Evolutionary conservation across 2,797 vertebrate species (phyloP).

Genomic region (Arrhamphus sclerolepis): DNA sequence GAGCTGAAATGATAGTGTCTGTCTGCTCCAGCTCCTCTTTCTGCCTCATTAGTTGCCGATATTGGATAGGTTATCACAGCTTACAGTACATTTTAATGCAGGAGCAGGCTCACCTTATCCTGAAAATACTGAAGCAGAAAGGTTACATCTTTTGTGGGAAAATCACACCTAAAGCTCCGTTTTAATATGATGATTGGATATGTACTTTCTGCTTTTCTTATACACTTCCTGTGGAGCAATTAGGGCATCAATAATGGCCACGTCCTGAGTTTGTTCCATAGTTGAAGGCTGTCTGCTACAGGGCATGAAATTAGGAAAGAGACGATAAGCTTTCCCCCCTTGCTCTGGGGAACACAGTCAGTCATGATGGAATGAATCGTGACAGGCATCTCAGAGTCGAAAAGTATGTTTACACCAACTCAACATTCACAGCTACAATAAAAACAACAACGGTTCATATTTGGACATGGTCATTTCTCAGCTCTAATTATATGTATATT

Average conservation of each 20-base stretch:
- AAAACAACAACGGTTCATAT: slow-evolving; percentile 11
- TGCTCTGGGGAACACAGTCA: slow-evolving; percentile 58
- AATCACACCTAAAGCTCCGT: slow-evolving; percentile 39
- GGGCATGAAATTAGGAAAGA: slow-evolving; percentile 69
- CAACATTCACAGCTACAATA: slow-evolving; percentile 32
- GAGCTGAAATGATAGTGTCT: slow-evolving; percentile 67
- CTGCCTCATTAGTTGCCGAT: slow-evolving; percentile 73
- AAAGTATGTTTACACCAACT: slow-evolving; percentile 46
- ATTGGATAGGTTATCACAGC: slow-evolving; percentile 73
- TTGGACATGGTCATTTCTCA: slow-evolving; percentile 15
- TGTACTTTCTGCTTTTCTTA: slow-evolving; percentile 23
- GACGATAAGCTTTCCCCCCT: slow-evolving; percentile 72
- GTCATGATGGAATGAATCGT: slow-evolving; percentile 66
- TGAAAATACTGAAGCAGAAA: slow-evolving; percentile 46
- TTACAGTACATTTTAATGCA: slow-evolving; percentile 62
- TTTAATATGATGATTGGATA: slow-evolving; percentile 55
- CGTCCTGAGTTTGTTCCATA: slow-evolving; percentile 50
- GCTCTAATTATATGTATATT: background rate
- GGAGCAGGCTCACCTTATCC: slow-evolving; percentile 53
- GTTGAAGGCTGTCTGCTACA: slow-evolving; percentile 55
- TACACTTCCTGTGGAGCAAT: slow-evolving; percentile 35
- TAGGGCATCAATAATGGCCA: slow-evolving; percentile 54
- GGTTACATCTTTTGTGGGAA: slow-evolving; percentile 49
- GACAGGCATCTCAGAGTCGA: slow-evolving; percentile 50
- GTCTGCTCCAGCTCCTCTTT: slow-evolving; percentile 63